phyloP scores from a whole-genome alignment of 64 coral and sea anemone genomes.

The Actinia equina region DNA sequence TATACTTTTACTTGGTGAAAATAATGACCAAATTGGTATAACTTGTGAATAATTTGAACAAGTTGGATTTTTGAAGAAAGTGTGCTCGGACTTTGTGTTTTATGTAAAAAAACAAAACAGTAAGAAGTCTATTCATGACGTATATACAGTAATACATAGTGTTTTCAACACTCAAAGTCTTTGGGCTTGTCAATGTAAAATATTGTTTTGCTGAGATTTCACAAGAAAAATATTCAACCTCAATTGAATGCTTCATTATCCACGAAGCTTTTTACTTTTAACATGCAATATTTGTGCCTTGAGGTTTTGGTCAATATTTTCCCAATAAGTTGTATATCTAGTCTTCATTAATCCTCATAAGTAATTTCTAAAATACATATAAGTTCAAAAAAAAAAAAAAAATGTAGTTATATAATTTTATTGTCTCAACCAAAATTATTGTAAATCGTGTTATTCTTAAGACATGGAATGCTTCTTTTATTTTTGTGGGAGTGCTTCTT shows the following conservation, averaged over 20 bases:
- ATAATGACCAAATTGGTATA: background rate
- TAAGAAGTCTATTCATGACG: no score
- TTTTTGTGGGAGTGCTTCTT: background rate
- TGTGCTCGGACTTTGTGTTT: no score
- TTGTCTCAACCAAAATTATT: slow-evolving; percentile 8
- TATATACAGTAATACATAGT: no score
- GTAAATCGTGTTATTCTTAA: slow-evolving; percentile 14
- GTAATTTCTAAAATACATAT: background rate
- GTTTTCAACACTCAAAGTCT: no score
- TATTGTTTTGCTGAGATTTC: no score
- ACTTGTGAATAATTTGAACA: background rate
- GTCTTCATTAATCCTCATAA: background rate
- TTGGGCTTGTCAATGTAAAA: no score
- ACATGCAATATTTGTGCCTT: background rate
- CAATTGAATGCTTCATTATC: no score
- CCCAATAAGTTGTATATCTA: background rate
- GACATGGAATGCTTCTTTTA: background rate
- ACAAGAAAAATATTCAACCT: no score
- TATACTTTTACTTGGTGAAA: background rate
- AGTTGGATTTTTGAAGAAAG: no score
- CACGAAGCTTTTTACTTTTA: background rate
- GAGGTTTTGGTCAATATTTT: background rate
- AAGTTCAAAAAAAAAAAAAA: background rate
- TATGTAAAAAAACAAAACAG: no score
- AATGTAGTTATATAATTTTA: slow-evolving; percentile 14